phyloP scores from a whole-genome alignment of 2,888 invertebrate genomes.

The Lucinisca nassula region DNA sequence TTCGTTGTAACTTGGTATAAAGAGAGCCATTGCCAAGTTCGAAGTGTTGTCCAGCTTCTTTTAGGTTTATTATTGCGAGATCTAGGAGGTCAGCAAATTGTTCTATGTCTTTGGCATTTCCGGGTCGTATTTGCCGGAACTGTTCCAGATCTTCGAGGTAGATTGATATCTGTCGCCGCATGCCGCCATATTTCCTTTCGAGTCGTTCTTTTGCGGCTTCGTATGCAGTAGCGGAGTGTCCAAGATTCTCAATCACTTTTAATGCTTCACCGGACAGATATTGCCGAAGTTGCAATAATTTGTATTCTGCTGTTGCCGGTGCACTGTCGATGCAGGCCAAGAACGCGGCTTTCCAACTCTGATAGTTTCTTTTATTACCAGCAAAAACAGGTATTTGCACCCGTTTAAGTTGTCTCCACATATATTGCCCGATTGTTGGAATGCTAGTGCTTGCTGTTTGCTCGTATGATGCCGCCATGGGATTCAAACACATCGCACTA shows the following conservation, averaged over 20 bases:
- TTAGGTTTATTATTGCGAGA: slow-evolving; percentile 14
- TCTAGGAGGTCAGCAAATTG: slow-evolving; percentile 29
- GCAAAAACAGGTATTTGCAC: no score
- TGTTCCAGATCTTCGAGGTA: slow-evolving; percentile 11
- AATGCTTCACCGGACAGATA: no score
- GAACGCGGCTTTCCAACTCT: no score
- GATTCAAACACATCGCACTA: no score
- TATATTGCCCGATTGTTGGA: no score
- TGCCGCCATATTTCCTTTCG: slow-evolving; percentile 32
- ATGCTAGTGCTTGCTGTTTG: no score
- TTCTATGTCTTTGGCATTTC: slow-evolving; percentile 15
- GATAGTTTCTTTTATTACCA: no score
- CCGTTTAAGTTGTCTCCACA: no score
- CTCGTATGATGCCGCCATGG: no score
- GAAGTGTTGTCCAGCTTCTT: not conserved
- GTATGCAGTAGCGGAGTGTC: slow-evolving; percentile 20
- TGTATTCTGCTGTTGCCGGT: no score
- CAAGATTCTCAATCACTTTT: slow-evolving; percentile 33
- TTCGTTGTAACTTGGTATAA: slow-evolving; percentile 18
- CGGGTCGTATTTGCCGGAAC: not conserved
- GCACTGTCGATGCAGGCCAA: no score
- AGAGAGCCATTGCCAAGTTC: slow-evolving; percentile 12
- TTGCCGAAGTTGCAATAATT: no score
- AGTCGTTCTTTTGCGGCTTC: slow-evolving; percentile 35
- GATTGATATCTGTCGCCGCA: not conserved